Evolutionary conservation across 2,113 vertebrate genomes (phyloP), one percentile per base, ranked within the genome.

Genomic region (Ptychochromis oligacanthus): DNA sequence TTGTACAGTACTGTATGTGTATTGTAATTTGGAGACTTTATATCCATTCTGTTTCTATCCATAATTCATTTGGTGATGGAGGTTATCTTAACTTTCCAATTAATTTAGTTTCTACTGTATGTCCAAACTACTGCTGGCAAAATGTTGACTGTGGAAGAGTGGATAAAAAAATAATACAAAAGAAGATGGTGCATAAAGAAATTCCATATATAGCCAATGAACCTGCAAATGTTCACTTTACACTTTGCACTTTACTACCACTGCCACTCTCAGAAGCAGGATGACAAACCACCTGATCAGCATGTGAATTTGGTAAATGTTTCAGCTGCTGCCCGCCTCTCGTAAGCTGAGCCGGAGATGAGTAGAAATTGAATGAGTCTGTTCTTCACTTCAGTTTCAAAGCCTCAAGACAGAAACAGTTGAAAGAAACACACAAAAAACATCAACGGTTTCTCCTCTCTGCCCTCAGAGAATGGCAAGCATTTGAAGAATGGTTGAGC

Each of bases 221-320:
- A 75, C 46, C 52, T 22, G 67, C 64, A n/a, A 46, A 64, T 67
- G 75, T 88, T 80, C n/a, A 56, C 54, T 75, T 81, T 43, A 56
- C 20, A 55, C 18, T 24, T 75, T 9, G n/a, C n/a, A n/a, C n/a
- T n/a, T n/a, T n/a, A 59, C 20, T 65, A 52, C 24, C 2, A 6
- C 38, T 20, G 7, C 60, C 76, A 7, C 57, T 67, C 56, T 67
- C 17, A 58, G 72, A 82, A 13, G 14, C 54, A 3, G 82, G 31
- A 20, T 67, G 61, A 65, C n/a, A 43, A 80, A 84, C 77, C 77
- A 79, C 81, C 83, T 84, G 87, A 89, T 64, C 81, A 82, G 81
- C 81, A n/a, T n/a, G n/a, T n/a, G n/a, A n/a, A n/a, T n/a, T n/a
- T n/a, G n/a, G n/a, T 57, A 24, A 75, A 56, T 38, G 15, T 46